Evolutionary conservation across 30 jellyfish, hydroid and myxozoan genomes (phyloP), one percentile per base, ranked within the genome.

Genomic region (Aurelia sp.): DNA sequence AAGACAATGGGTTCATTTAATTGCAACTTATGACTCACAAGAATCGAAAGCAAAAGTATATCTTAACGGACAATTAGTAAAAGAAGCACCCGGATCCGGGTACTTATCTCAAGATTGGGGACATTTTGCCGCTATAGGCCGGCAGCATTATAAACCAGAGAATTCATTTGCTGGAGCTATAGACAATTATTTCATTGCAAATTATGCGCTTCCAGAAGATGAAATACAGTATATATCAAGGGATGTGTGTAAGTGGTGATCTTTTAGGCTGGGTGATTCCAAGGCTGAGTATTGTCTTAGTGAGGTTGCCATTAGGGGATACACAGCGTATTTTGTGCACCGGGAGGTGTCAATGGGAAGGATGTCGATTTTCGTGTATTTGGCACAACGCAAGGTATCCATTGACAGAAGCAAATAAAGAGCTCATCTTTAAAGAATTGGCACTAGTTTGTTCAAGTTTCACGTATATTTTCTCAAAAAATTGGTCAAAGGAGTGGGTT

Each of bases 31-130:
- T 48, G 97, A 91, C 53, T 84, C 97, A 16, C 97, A 91, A 67
- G 97, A 91, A 53, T 72, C 87, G 27, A 91, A 91, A 69, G 97
- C 97, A 69, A 78, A 91, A 71, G 90, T 85, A 31, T 91, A 50
- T 72, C 81, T 91, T 20, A 82, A 85, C 71, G 97, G 97, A 64
- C 86, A 75, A 33, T 78, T 91, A 15, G 96, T 91, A 24, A 91
- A 91, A 91, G 97, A 91, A 47, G 88, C 86, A 19, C 73, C 87
- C 63, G 97, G 97, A 12, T 57, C 91, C 58, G 97, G 97, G 65
- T 91, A 84, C 63, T 67, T 91, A 16, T 91, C 97, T 47, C 97
- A 91, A 75, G 97, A 91, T 64, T 91, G 97, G 97, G 97, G 97
- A 16, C 97, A 91, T 79, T 91, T 84, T 62, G 89, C 97, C 18